Percentiles rank a stretch among this genome's conserved stretches.
Conservation (phyloP, 2,113 vertebrate species). For the Mastomys coucha region DNA sequence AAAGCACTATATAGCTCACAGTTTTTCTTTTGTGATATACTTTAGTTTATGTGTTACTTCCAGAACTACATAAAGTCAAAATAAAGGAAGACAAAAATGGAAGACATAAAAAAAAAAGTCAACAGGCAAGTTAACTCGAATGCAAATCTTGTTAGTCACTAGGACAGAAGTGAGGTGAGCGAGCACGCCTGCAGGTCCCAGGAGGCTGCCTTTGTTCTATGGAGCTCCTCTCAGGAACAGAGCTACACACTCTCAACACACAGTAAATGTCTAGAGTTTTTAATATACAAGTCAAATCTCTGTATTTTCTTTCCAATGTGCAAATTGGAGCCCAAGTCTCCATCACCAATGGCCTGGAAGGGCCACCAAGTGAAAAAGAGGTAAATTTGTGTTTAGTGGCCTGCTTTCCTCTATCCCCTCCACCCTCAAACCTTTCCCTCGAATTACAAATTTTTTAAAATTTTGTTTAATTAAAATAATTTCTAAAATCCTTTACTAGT, state of each 20-base stretch:
- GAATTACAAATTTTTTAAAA: constrained; percentile 77
- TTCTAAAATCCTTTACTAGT: constrained; percentile 75
- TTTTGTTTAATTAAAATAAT: constrained; percentile 74
- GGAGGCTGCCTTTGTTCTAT: constrained; percentile 26
- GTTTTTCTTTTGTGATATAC: constrained; percentile 70
- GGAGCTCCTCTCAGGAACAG: constrained; percentile 56
- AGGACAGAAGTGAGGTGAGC: constrained; percentile 67
- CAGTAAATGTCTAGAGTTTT: constrained; percentile 61
- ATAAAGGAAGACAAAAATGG: constrained; percentile 77
- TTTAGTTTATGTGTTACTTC: constrained; percentile 68
- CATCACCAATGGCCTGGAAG: constrained; percentile 56
- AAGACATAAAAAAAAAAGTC: constrained; percentile 68
- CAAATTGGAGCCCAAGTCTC: constrained; percentile 72
- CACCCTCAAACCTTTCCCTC: constrained; percentile 50
- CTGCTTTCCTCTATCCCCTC: constrained; percentile 13
- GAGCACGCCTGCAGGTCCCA: constrained; percentile 57
- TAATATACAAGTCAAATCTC: constrained; percentile 74
- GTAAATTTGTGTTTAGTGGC: constrained; percentile 73
- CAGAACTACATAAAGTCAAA: constrained; percentile 79
- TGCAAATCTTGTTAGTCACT: constrained; percentile 58
- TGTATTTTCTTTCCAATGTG: constrained; percentile 65
- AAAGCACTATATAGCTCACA: constrained; percentile 74
- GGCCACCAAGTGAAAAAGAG: constrained; percentile 71
- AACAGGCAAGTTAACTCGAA: constrained; percentile 76
- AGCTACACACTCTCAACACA: constrained; percentile 67